phyloP scores from a whole-genome alignment of 2,113 vertebrate genomes.

The Strigops habroptila region DNA sequence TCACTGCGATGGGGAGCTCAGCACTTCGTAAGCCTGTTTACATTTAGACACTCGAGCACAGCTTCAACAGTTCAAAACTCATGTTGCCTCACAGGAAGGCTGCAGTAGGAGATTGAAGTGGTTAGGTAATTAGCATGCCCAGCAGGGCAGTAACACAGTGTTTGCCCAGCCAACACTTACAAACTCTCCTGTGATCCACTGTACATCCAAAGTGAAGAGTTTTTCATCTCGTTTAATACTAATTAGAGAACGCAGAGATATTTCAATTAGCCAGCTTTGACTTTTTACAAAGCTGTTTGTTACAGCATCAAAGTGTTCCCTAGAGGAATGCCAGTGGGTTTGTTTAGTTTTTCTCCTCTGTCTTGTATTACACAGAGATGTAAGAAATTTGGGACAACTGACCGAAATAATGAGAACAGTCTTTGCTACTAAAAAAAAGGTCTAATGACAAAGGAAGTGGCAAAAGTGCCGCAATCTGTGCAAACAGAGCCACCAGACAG shows the following conservation, averaged over 20 bases:
- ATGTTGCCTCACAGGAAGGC: background rate
- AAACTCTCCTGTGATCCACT: background rate
- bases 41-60: rapidly evolving
- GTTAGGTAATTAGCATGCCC: background rate
- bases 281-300: conserved; percentile 14
- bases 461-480: background rate
- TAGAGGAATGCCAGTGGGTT: background rate
- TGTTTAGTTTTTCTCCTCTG: background rate
- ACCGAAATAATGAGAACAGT: background rate
- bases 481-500: background rate
- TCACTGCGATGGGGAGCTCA: background rate
- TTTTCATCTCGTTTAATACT: conserved; percentile 1
- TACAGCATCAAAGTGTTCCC: background rate
- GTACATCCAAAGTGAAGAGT: background rate
- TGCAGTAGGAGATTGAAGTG: background rate
- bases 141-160: background rate
- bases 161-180: background rate
- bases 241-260: background rate
- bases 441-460: background rate
- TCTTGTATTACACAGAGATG: background rate
- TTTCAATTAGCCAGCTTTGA: conserved; percentile 20
- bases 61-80: background rate
- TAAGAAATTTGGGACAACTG: conserved; percentile 1
- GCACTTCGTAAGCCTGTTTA: background rate
- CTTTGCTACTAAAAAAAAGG: background rate